Evolutionary conservation across 2,797 vertebrate genomes (phyloP).

Genomic region (Channallabes apus): DNA sequence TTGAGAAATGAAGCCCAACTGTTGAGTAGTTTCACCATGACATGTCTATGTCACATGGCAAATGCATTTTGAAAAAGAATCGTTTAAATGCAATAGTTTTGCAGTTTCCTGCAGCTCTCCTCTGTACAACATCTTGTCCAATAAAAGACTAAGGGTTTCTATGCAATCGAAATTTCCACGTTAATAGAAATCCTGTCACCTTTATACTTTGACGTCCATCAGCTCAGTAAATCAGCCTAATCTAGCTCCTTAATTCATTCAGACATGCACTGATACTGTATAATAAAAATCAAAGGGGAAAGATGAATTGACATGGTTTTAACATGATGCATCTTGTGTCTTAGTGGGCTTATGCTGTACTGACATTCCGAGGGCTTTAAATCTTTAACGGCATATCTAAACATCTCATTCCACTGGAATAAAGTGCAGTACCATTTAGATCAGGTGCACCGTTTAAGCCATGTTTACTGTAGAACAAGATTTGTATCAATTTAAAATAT

Average conservation of each 20-base stretch:
- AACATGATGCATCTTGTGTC: neutral
- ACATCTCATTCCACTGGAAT: neutral
- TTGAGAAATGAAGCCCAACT: neutral
- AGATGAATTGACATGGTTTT: slow-evolving; percentile 35
- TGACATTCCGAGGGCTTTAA: slow-evolving; percentile 29
- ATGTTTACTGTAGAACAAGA: neutral
- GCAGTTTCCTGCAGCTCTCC: neutral
- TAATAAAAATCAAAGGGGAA: slow-evolving; percentile 1
- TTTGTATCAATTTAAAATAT: neutral
- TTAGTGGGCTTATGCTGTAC: slow-evolving; percentile 12
- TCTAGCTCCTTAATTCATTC: neutral
- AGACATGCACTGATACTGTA: neutral
- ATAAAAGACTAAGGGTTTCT: neutral
- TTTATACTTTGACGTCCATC: neutral
- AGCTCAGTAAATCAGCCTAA: neutral
- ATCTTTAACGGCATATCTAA: slow-evolving; percentile 50
- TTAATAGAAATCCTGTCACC: neutral
- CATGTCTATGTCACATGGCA: neutral
- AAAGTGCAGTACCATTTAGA: neutral
- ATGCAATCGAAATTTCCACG: neutral
- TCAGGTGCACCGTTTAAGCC: neutral
- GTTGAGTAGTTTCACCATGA: neutral
- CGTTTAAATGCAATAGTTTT: neutral
- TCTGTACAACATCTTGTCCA: neutral
- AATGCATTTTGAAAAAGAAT: neutral